Evolutionary conservation across 2,888 invertebrate genomes (phyloP), one percentile per base, ranked within the genome.

Genomic region (Cyclophora albipunctata): DNA sequence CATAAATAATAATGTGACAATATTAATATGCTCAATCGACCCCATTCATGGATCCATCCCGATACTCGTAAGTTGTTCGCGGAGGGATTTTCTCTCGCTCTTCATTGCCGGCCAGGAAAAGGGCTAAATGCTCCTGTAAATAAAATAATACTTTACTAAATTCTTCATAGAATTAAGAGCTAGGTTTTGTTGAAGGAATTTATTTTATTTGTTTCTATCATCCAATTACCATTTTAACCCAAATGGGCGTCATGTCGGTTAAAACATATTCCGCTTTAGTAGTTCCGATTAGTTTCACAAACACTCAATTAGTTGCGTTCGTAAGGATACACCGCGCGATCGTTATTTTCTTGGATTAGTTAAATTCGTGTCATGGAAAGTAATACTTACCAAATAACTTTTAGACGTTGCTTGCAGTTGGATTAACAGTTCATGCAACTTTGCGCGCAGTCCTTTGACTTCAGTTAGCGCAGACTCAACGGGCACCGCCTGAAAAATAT

Each of bases 31-130:
- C 20, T 60, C 54, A 85, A 62, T 87, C 85, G 50, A 88, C 79
- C 3, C 89, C 89, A 51, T 89, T 89, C 50, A 88, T 78, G n/a
- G 20, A 20, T 20, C 20, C 20, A 46, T 90, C 78, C 66, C 84
- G 65, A 68, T 84, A 74, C 67, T 84, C 74, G 78, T 79, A 66
- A 57, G 84, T 58, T 3, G 84, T 78, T 34, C 81, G 77, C 33
- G 87, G 87, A 3, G 86, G 69, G 2, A 90, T 89, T 69, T 92
- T 92, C 63, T 91, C 90, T 0, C 90, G 85, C 64, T 91, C 91
- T 48, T 92, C 91, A 56, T 92, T 92, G 45, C 93, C 93, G 6
- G 93, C 93, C 47, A 93, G 71, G 63, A 92, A 91, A 51, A 90
- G 82, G 0, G 93, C 93, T 46, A 93, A 70, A 51, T 91, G 90